Evolutionary conservation across 2,113 vertebrate genomes (phyloP).

Genomic region (Menura novaehollandiae): DNA sequence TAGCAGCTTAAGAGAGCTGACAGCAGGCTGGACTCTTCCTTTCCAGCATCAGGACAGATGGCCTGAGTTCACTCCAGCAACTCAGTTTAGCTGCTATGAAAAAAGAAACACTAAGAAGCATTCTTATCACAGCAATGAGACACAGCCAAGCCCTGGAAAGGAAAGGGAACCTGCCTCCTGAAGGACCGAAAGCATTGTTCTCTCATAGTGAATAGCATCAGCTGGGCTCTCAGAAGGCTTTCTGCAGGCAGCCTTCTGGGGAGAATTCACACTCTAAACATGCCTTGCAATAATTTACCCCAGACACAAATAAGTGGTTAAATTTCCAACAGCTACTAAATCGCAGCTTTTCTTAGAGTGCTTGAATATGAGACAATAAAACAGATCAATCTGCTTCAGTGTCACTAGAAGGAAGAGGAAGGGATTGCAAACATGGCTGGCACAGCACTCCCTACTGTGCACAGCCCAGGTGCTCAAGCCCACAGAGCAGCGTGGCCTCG

Average conservation of each 20-base stretch:
- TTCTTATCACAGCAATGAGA: neutral
- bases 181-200: neutral
- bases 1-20: conserved; percentile 8
- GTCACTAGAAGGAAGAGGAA: neutral
- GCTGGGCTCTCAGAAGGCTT: neutral
- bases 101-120: neutral
- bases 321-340: neutral
- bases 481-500: neutral
- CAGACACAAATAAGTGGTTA: neutral
- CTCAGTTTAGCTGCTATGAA: neutral
- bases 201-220: neutral
- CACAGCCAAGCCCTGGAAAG: neutral
- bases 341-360: neutral
- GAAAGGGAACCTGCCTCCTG: neutral
- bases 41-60: conserved; percentile 38
- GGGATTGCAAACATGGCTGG: neutral
- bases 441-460: neutral
- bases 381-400: neutral
- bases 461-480: neutral
- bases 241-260: neutral
- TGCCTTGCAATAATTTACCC: neutral
- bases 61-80: conserved; percentile 5
- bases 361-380: neutral
- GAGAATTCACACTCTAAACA: neutral
- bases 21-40: conserved; percentile 25